Base-by-base conservation (phyloP, 2,888 invertebrate genomes). In the Drosophila vallismaia region DNA sequence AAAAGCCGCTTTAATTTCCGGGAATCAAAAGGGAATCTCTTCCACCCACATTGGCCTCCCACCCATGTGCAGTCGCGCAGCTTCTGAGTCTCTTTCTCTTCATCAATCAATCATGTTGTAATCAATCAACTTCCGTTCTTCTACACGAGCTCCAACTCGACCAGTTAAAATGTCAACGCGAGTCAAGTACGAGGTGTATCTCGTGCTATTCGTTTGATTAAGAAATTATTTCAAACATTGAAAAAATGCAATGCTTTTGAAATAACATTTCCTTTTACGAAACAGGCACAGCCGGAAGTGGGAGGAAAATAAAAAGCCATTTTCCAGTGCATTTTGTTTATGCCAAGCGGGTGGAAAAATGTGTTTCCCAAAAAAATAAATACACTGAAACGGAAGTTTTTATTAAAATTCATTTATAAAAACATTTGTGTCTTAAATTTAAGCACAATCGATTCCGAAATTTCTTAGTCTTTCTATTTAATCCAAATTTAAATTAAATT, bases 101-200 rank as follows among this genome's bases (percentile, higher is more conserved):
- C 54, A 67, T 54, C 63, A 69, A 87, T 82, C 86, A 82, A 85
- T 87, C 77, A 70, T 52, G 52, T 56, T 75, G 80, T 66, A 83
- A 83, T 83, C 83, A 83, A 86, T 88, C 86, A 83, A 83, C 62
- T 64, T 73, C 74, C 67, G 52, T 52, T 73, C 67, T 58, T 36
- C 51, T 44, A 46, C 72, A 63, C 71, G 64, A 72, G 51, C 29
- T 31, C 45, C 19, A 2, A 28, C 29, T 9, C 5, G 42, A 58
- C 58, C 68, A 50, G 66, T 86, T 76, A 74, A 87, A 82, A 76
- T 82, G 76, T 87, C 88, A 82, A 71, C 51, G 49, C 62, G 42
- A 55, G 49, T 26, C 44, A 28, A 28, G 28, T 28, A 28, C 28
- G 26, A 46, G 10, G 1, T 19, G 19, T 19, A 19, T 2, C 19